Evolutionary conservation across 92 coral and sea anemone species (phyloP).

Genomic region (Galaxea fascicularis): DNA sequence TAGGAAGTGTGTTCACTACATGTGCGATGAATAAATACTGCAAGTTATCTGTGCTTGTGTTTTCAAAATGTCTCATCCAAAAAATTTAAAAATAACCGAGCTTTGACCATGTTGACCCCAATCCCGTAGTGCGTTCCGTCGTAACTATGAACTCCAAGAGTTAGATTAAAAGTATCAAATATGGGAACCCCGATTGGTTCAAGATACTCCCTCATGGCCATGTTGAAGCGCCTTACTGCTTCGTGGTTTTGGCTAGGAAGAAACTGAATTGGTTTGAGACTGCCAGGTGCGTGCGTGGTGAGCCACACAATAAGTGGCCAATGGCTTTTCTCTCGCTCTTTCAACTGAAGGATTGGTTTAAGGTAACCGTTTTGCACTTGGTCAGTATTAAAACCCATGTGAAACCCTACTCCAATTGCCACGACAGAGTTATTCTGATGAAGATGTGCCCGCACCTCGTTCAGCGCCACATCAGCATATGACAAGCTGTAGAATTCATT

Average conservation of each 20-base stretch:
- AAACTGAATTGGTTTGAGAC: conserved; percentile 68
- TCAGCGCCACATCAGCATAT: conserved; percentile 44
- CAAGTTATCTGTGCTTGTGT: no score
- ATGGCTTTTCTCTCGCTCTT: conserved; percentile 23
- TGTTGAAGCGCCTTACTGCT: conserved; percentile 45
- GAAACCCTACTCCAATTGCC: conserved; percentile 71
- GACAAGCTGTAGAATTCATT: conserved; percentile 54
- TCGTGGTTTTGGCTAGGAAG: conserved; percentile 50
- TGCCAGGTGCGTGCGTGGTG: conserved; percentile 77
- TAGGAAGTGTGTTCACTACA: no score
- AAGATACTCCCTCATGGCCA: conserved; percentile 50
- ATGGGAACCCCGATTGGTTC: conserved; percentile 59
- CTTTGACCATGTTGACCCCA: conserved; percentile 77
- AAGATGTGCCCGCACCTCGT: conserved; percentile 54
- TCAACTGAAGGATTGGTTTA: conserved; percentile 63
- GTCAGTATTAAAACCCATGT: conserved; percentile 47
- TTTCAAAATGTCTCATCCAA: conserved; percentile 40
- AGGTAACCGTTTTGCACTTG: conserved; percentile 34
- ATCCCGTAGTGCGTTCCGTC: conserved; percentile 88
- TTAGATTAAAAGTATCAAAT: conserved; percentile 72
- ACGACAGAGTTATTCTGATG: conserved; percentile 53
- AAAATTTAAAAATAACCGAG: conserved; percentile 73
- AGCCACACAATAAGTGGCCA: conserved; percentile 82
- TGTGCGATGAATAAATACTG: no score
- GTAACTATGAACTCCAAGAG: conserved; percentile 75